phyloP scores from a whole-genome alignment of 2,888 invertebrate genomes.

The Chrysina gloriosa region DNA sequence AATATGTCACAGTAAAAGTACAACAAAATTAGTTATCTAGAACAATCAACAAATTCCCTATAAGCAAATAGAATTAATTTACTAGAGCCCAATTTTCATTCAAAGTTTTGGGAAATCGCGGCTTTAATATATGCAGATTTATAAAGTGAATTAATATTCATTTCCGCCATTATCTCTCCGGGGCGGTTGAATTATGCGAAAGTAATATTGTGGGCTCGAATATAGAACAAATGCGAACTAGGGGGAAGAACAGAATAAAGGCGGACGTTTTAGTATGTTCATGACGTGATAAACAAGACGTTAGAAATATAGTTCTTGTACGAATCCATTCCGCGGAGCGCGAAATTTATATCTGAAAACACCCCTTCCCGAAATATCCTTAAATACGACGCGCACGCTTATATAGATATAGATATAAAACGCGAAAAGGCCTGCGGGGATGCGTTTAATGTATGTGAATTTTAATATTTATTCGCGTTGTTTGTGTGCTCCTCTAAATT shows the following conservation, averaged over 20 bases:
- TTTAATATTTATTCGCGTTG: constrained; percentile 26
- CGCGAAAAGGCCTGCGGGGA: not conserved
- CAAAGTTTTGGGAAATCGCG: not conserved
- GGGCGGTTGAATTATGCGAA: not conserved
- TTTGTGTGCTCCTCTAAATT: not conserved
- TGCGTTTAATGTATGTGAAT: constrained; percentile 21
- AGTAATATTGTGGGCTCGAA: constrained; percentile 11
- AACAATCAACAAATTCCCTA: not conserved
- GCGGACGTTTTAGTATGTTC: constrained; percentile 40
- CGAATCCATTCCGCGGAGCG: constrained; percentile 7
- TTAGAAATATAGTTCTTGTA: constrained; percentile 39
- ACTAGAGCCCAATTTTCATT: not conserved
- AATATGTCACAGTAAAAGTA: no score
- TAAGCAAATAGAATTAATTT: not conserved
- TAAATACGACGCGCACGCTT: not conserved
- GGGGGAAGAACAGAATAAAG: constrained; percentile 38
- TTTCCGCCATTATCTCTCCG: not conserved
- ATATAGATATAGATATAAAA: not conserved
- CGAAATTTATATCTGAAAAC: constrained; percentile 31
- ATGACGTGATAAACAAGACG: constrained; percentile 42
- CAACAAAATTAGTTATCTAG: no score
- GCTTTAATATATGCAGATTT: constrained; percentile 1
- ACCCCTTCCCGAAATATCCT: constrained; percentile 5
- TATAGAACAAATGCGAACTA: constrained; percentile 4
- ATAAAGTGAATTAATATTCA: constrained; percentile 11